Conservation (phyloP, 1,140 invertebrate species). For the Melanaphis sacchari region DNA sequence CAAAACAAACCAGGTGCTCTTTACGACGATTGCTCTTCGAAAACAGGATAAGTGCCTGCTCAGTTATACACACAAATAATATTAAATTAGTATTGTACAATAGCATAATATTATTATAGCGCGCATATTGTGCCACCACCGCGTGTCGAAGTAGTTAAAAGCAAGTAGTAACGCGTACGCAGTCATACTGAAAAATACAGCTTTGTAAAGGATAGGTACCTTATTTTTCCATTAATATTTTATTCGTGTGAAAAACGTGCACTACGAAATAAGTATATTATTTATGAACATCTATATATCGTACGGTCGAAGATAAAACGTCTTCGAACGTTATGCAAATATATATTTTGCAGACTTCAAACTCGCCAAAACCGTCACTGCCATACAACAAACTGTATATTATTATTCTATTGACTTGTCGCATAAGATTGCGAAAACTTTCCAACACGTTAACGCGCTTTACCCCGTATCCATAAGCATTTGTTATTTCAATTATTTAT, state of each 20-base stretch:
- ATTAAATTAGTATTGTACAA: not conserved
- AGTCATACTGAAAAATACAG: not conserved
- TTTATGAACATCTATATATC: no score
- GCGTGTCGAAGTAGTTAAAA: not conserved
- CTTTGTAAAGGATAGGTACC: not conserved
- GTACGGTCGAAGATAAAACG: not conserved
- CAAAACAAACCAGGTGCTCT: not conserved
- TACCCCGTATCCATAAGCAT: not conserved
- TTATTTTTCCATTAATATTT: not conserved
- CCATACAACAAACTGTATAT: not conserved
- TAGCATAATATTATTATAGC: not conserved
- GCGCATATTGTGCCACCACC: not conserved
- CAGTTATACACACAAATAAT: not conserved
- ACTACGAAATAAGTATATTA: not conserved
- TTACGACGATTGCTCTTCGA: conserved; percentile 16
- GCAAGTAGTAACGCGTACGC: not conserved
- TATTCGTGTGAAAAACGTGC: not conserved
- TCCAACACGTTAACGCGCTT: not conserved
- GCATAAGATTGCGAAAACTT: conserved; percentile 12
- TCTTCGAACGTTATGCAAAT: not conserved
- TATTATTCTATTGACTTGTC: conserved; percentile 24
- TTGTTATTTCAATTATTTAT: conserved; percentile 44
- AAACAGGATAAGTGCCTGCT: not conserved
- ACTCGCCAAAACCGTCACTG: not conserved
- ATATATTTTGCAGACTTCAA: not conserved